Conservation (phyloP, 2,797 vertebrate species). For the Pipistrellus nathusii region DNA sequence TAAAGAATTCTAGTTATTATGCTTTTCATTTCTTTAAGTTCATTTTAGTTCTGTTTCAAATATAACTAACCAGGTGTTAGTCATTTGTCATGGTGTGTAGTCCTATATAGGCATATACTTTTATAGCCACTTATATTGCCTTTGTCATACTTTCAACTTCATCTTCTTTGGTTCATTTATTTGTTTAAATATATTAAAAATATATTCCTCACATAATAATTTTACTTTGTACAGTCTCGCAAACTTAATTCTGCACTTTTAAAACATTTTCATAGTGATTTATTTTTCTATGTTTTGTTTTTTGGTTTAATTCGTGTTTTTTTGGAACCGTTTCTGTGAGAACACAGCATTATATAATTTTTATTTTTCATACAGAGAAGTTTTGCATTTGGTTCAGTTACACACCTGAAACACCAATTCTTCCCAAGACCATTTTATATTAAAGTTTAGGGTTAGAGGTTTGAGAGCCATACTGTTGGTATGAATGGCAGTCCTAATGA, state of each 20-base stretch:
- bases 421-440: neutral
- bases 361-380: neutral
- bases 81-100: neutral
- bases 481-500: fast-evolving
- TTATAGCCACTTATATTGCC: neutral
- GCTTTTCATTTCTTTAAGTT: neutral
- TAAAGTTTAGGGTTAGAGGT: neutral
- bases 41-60: neutral
- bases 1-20: neutral
- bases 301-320: neutral
- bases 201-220: neutral
- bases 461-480: neutral
- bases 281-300: neutral
- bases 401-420: neutral
- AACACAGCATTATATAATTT: neutral
- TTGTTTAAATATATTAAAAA: neutral
- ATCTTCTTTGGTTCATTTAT: neutral
- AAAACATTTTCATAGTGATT: neutral
- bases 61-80: neutral
- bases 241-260: neutral
- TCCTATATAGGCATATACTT: neutral
- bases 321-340: neutral
- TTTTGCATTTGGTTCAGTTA: neutral
- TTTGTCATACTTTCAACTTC: neutral
- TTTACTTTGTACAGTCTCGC: neutral